Base-by-base conservation (phyloP, 2,797 vertebrate genomes). In the Lithobates pipiens region DNA sequence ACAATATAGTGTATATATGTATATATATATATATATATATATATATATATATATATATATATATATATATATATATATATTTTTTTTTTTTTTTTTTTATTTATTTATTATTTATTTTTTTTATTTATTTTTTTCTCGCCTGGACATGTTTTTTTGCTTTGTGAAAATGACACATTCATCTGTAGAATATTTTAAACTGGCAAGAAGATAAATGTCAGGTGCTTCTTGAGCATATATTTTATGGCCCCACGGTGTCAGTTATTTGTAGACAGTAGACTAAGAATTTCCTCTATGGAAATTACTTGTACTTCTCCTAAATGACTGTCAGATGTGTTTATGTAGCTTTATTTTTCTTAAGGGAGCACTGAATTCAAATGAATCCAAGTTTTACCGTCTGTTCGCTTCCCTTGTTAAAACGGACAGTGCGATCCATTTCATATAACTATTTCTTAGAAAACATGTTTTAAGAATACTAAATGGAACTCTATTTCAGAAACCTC, bases 311-410 rank as follows among this genome's bases (percentile, higher is more conserved):
- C 34, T 89, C 77, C 0, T 83, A 71, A 90, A 91, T 93, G 90
- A 77, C 73, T 87, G 85, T 93, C 91, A 90, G 89, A 91, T 92
- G 88, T 84, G 89, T 82, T 79, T 70, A 61, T 82, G 10, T 71
- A 34, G 21, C n/a, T 44, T 68, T 54, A 80, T 89, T 36, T 83
- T 81, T 89, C 88, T 89, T 87, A 88, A 88, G 88, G 85, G 76
- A 88, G 89, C 85, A 61, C 73, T n/a, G 29, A 39, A 44, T 87
- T 29, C 46, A 75, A 71, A 83, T 84, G 71, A 57, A 76, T 78
- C 29, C 70, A 70, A 23, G 21, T 65, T 67, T 39, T 82, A 65
- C 34, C 34, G 46, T 65, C 85, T 67, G 13, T 36, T 36, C 27
- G 34, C 67, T 77, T 80, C 42, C 63, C 27, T n/a, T 8, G 50